These are phyloP conservation scores for Puffinus mauretanicus DNA, from an alignment of 2,113 vertebrate genomes.

Conservation along the genomic window DNA sequence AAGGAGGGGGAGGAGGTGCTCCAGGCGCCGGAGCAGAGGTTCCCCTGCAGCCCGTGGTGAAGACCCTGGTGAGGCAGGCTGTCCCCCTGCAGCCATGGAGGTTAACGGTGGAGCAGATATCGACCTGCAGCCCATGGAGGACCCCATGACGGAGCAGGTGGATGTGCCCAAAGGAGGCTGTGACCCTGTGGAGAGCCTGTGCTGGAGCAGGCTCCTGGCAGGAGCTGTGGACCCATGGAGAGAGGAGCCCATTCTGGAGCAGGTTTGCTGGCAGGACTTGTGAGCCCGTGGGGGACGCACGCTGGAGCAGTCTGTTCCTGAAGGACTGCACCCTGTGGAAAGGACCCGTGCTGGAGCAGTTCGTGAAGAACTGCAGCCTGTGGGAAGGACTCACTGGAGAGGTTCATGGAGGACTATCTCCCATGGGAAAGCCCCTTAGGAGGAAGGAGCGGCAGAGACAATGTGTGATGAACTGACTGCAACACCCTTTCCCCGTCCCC, in stretches of 20 bases:
- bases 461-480: neutral
- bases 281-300: accelerated
- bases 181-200: too few species aligned
- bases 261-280: neutral
- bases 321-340: neutral
- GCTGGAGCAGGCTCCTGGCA: too few species aligned
- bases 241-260: neutral
- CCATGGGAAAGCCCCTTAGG: neutral
- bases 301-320: neutral
- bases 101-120: too few species aligned
- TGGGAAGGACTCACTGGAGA: neutral
- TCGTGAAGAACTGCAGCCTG: neutral
- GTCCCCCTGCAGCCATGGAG: too few species aligned
- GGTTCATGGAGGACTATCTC: neutral
- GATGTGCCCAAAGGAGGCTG: too few species aligned
- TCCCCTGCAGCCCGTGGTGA: neutral
- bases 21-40: neutral
- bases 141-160: too few species aligned
- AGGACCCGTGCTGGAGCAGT: neutral
- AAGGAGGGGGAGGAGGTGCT: too few species aligned
- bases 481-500: neutral
- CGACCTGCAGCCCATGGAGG: too few species aligned
- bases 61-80: neutral
- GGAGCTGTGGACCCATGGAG: too few species aligned
- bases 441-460: neutral